Evolutionary conservation across 2,888 invertebrate genomes (phyloP), one percentile per base, ranked within the genome.

Genomic region (Eilema sororculum): DNA sequence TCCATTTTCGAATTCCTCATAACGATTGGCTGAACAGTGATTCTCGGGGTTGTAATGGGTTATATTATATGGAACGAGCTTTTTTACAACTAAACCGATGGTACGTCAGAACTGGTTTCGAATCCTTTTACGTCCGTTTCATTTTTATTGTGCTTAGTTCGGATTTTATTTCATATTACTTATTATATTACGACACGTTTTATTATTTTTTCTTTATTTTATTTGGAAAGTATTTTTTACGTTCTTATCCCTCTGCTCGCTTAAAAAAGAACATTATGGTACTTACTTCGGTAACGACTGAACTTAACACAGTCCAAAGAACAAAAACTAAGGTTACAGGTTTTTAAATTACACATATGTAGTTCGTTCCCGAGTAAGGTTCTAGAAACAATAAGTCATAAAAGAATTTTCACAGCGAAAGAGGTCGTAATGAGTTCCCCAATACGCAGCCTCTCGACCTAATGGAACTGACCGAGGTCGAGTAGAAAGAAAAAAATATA

Each of bases 61-160:
- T 93, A 94, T 95, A 93, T 93, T 93, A 93, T 93, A 93, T 91
- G 93, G 91, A 94, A 95, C 92, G 93, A 89, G 90, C 89, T 88
- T 94, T 93, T 95, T 95, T 93, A 95, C 92, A 93, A 90, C 94
- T 93, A 93, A 91, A 92, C 90, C 90, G 90, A 93, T 91, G 90
- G 89, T 88, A 89, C 89, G 87, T 82, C 89, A 90, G 86, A 92
- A 94, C 95, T 83, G 93, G 94, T 94, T 93, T 86, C 84, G 85
- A 90, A 90, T 90, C 91, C 89, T 90, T 92, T 91, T 89, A 90
- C 84, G 90, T 87, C 87, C 87, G 88, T 91, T 90, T 90, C 89
- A 88, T 91, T 93, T 87, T 93, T 93, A 92, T 92, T 92, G 88
- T 89, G 88, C 85, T 92, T 91, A 93, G 91, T 87, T 87, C 84